Base-by-base conservation (phyloP, 2,888 invertebrate genomes). In the Dione juno region DNA sequence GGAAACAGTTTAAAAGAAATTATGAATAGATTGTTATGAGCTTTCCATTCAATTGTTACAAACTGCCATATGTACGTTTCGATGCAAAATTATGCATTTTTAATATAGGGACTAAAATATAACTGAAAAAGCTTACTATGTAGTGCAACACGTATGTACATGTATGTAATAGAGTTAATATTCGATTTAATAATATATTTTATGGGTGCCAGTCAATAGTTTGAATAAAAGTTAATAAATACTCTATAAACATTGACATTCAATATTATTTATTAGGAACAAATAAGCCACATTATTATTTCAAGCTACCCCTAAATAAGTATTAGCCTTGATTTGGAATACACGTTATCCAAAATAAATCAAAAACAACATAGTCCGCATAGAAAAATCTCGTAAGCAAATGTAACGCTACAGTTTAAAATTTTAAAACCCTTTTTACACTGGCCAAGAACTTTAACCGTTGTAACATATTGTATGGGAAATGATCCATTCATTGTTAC, bases 401-500 rank as follows among this genome's bases (percentile, higher is more conserved):
- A 78, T 79, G 77, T 79, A 61, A 69, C 57, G 43, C 74, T 66
- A 73, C 65, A 53, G 63, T 67, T 72, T 81, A 57, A 43, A 21
- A 48, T 75, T 76, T 81, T 85, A 88, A 84, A 85, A 78, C 75
- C 69, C 74, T 76, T 76, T 84, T 87, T 87, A 69, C 79, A 75
- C 73, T 81, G 80, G 76, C 78, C 66, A 58, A 74, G 74, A 75
- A 74, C 77, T 80, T 85, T 84, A 90, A 89, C 89, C 89, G 90
- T 91, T 89, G 88, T 88, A 86, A 82, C 86, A 88, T 84, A 88
- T 88, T 89, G 89, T 89, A 88, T 88, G 89, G 90, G 90, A 91
- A 92, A 88, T 84, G 84, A 88, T 89, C 89, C 91, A 92, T 93
- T 93, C 91, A 91, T 89, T 90, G 90, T 88, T 86, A 85, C 88